phyloP scores from a whole-genome alignment of 1,140 invertebrate species.

The Triops cancriformis region DNA sequence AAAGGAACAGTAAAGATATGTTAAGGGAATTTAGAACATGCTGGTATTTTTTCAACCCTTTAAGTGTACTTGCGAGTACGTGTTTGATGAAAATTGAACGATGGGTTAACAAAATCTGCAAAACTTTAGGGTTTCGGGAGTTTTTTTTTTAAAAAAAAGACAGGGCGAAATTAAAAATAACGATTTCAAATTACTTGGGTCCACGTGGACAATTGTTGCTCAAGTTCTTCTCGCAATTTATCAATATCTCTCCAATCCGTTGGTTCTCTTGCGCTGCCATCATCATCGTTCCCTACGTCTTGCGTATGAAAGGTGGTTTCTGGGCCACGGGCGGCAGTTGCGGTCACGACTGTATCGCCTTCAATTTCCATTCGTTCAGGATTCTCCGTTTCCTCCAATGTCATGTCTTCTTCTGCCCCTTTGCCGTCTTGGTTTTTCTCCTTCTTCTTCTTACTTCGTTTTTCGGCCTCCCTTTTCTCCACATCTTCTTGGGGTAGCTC shows the following conservation, averaged over 20 bases:
- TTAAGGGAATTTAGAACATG: too few relatives aligned
- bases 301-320: conserved; percentile 61
- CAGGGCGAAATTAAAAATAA: neutral
- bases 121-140: neutral
- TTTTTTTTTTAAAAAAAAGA: neutral
- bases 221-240: conserved; percentile 42
- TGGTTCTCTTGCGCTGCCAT: conserved; percentile 30
- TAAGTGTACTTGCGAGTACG: too few relatives aligned
- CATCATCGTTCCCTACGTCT: conserved; percentile 26
- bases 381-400: conserved; percentile 34
- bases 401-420: conserved; percentile 31
- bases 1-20: too few relatives aligned
- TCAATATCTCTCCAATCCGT: conserved; percentile 33
- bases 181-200: conserved; percentile 26
- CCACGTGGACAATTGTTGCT: conserved; percentile 49
- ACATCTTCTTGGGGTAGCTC: conserved; percentile 33
- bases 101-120: neutral
- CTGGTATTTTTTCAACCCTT: too few relatives aligned
- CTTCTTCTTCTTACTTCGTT: conserved; percentile 28
- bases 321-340: conserved; percentile 52
- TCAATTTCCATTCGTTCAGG: conserved; percentile 57
- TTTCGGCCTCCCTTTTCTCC: conserved; percentile 28
- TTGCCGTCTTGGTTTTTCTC: conserved; percentile 27
- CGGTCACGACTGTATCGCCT: conserved; percentile 61
- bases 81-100: too few relatives aligned